Evolutionary conservation across 2,797 vertebrate species (phyloP).

Genomic region (Sarcoramphus papa): DNA sequence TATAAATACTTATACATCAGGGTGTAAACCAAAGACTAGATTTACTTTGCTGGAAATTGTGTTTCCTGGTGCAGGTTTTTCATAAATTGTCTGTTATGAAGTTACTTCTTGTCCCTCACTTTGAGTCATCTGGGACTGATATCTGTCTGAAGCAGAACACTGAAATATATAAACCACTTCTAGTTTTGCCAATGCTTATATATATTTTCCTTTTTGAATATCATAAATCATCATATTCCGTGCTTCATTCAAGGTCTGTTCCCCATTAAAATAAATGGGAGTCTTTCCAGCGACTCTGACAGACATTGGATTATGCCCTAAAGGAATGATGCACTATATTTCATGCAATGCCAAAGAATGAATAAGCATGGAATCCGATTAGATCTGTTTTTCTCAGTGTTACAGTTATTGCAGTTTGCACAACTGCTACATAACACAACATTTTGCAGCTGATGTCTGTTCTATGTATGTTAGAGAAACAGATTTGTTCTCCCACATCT

Average conservation of each 20-base stretch:
- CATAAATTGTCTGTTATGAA: neutral
- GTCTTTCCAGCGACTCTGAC: neutral
- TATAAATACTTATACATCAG: neutral
- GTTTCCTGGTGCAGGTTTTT: neutral
- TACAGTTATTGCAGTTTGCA: neutral
- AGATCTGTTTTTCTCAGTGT: neutral
- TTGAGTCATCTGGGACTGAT: neutral
- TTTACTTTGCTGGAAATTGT: neutral
- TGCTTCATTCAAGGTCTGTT: neutral
- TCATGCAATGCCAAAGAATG: neutral
- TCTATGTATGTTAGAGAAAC: neutral
- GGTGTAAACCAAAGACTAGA: neutral
- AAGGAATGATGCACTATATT: neutral
- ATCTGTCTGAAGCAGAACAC: neutral
- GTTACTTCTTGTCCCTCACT: neutral
- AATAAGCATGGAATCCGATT: neutral
- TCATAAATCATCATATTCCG: neutral
- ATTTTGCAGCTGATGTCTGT: neutral
- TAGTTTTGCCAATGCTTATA: neutral
- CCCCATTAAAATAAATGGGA: neutral
- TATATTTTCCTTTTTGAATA: neutral
- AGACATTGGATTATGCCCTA: neutral
- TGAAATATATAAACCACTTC: neutral
- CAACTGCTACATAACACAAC: neutral
- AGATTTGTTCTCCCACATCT: neutral